phyloP scores from a whole-genome alignment of 1,140 invertebrate species.

The Araneus ventricosus region DNA sequence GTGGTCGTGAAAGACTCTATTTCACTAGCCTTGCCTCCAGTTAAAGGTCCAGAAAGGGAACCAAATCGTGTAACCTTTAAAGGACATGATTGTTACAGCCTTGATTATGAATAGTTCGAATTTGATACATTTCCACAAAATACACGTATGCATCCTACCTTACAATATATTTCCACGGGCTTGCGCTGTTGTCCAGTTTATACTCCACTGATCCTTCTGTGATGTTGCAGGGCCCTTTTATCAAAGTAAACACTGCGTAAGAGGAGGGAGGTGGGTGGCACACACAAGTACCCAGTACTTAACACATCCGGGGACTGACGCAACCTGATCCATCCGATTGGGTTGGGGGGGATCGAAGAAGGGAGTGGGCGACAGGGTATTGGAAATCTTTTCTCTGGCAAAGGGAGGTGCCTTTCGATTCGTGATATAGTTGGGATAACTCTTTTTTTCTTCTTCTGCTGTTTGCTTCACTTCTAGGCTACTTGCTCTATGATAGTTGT shows the following conservation, averaged over 20 bases:
- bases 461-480: slow-evolving; percentile 70
- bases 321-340: slow-evolving; percentile 67
- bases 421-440: slow-evolving; percentile 16
- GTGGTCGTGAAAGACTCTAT: too few relatives aligned
- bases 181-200: neutral
- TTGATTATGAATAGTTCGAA: too few relatives aligned
- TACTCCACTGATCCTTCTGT: neutral
- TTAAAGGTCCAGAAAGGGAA: too few relatives aligned
- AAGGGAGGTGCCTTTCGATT: neutral
- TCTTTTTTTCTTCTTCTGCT: slow-evolving; percentile 6
- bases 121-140: too few relatives aligned
- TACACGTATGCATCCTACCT: too few relatives aligned
- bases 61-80: too few relatives aligned
- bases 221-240: slow-evolving; percentile 53
- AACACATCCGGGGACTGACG: slow-evolving; percentile 43
- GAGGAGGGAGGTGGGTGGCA: neutral
- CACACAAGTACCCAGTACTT: slow-evolving; percentile 53
- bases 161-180: neutral
- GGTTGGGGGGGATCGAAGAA: neutral
- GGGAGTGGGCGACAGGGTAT: neutral
- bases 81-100: too few relatives aligned
- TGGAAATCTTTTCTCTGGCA: slow-evolving; percentile 62
- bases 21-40: too few relatives aligned
- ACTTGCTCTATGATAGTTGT: slow-evolving; percentile 44
- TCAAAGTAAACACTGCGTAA: slow-evolving; percentile 64